Percentiles rank a stretch among this genome's conserved stretches.
Conservation (phyloP, 2,888 invertebrate genomes). For the Chesias legatella region DNA sequence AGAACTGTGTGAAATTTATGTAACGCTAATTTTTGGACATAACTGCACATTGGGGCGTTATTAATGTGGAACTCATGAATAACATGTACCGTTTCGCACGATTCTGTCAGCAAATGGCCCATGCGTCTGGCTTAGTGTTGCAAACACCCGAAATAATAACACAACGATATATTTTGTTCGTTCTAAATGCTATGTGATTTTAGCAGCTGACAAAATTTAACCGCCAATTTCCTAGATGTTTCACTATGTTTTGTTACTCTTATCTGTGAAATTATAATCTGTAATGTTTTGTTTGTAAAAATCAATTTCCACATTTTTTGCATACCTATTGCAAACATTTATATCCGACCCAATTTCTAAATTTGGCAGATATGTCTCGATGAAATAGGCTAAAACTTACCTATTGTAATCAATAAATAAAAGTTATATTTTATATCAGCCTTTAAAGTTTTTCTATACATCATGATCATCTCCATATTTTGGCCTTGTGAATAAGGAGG, state of each 20-base stretch:
- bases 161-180: slow-evolving; percentile 57
- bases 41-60: slow-evolving; percentile 57
- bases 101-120: slow-evolving; percentile 68
- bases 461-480: no score
- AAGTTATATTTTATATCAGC: no score
- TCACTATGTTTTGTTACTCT: neutral
- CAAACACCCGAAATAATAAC: slow-evolving; percentile 71
- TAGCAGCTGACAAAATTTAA: slow-evolving; percentile 23
- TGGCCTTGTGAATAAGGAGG: no score
- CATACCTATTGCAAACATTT: no score
- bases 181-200: slow-evolving; percentile 19
- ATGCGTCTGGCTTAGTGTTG: slow-evolving; percentile 73
- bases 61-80: slow-evolving; percentile 66
- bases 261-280: neutral
- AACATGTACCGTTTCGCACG: slow-evolving; percentile 60
- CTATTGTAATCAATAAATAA: no score
- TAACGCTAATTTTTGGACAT: slow-evolving; percentile 52
- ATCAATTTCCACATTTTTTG: no score
- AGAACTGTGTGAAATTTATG: slow-evolving; percentile 30
- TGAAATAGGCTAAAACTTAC: no score
- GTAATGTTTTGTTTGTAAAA: neutral
- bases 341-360: no score
- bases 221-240: slow-evolving; percentile 23
- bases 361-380: no score
- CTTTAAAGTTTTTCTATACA: no score